phyloP scores from a whole-genome alignment of 2,888 invertebrate genomes.

The Sinodicranocentrus sp. region DNA sequence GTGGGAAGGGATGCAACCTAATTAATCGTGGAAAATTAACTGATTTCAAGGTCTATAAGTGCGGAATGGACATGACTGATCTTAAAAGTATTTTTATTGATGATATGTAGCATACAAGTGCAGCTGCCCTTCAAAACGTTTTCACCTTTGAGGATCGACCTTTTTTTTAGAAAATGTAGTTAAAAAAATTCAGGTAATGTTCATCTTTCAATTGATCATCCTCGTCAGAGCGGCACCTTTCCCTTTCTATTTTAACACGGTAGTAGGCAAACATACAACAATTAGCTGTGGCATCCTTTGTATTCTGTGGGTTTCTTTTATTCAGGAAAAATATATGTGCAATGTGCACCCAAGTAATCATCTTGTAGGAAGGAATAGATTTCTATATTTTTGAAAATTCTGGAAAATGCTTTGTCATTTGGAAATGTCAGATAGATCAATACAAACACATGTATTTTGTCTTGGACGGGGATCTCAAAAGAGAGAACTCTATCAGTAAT shows the following conservation, averaged over 20 bases:
- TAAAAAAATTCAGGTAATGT: neutral
- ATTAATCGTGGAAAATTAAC: conserved; percentile 54
- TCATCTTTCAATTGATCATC: conserved; percentile 16
- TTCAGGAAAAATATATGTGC: too few species aligned
- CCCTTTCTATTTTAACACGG: conserved; percentile 52
- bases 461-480: too few species aligned
- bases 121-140: conserved; percentile 22
- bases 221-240: conserved; percentile 53
- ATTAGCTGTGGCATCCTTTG: conserved; percentile 4
- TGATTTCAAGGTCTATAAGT: conserved; percentile 45
- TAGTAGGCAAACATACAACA: conserved; percentile 3
- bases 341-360: too few species aligned
- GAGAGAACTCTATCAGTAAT: too few species aligned
- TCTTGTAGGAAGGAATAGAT: neutral
- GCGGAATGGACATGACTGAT: neutral
- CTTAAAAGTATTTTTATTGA: conserved; percentile 14
- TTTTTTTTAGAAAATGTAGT: too few species aligned
- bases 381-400: neutral
- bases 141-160: too few species aligned
- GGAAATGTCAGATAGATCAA: neutral
- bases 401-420: neutral
- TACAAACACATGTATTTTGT: too few species aligned
- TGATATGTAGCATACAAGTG: conserved; percentile 40
- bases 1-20: conserved; percentile 24
- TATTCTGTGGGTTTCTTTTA: too few species aligned